Evolutionary conservation across 2,888 invertebrate species (phyloP), one percentile per base, ranked within the genome.

Genomic region (Phaedon cochleariae): DNA sequence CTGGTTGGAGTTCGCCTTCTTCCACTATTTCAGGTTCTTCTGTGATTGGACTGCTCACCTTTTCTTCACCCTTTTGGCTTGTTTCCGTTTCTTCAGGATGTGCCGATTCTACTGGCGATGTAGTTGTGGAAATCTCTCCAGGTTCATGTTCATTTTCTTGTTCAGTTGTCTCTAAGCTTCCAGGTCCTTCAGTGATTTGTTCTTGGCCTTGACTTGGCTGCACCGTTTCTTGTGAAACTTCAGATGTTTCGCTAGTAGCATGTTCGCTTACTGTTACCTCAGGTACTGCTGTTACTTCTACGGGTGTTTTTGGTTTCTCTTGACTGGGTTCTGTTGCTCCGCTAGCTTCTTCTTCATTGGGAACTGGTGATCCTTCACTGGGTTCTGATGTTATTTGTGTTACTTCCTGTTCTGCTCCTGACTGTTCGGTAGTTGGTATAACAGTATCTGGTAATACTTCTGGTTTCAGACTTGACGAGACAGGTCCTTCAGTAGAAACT

Each of bases 161-260:
- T 48, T 59, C n/a, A 1, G 48, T 59, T 52, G 18, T 17, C 1
- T 29, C 22, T 1, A 7, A 10, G 20, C 6, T n/a, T 31, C 51
- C 51, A 20, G 61, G 51, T 64, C 29, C 48, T n/a, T 37, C 63
- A 54, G 62, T 62, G 31, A 34, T 49, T 22, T 61, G 22, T 5
- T 49, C 20, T 62, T 64, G 48, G 0, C 31, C 46, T 58, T 22
- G 15, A 31, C 45, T 51, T 22, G 31, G 54, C 6, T 60, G 54
- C 26, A 37, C 31, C 34, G 51, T 57, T 49, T 15, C 51, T 64
- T 31, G 66, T 21, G 41, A 26, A 22, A 34, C 10, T 62, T 69
- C 67, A 52, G 60, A 55, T 41, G 45, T 48, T 37, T 46, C n/a
- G 7, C 17, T 46, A 48, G 20, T 20, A n/a, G 20, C 34, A 17